These are phyloP conservation scores for Bombylius discolor DNA, from an alignment of 2,888 invertebrate species.

Conservation along the genomic window DNA sequence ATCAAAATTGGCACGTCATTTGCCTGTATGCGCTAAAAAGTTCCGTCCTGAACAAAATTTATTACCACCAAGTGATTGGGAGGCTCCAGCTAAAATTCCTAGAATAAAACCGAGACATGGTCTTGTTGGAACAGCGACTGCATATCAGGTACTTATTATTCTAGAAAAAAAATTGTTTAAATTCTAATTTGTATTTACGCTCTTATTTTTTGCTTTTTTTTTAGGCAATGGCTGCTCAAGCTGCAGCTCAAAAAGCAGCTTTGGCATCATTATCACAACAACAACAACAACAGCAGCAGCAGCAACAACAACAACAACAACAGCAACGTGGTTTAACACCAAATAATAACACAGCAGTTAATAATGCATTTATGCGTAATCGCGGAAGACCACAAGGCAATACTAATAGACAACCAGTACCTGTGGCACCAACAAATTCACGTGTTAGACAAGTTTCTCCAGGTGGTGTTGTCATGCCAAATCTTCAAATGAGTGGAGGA, in stretches of 20 bases:
- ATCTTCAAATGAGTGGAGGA: slow-evolving; percentile 31
- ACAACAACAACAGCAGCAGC: slow-evolving; percentile 26
- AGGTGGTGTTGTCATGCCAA: slow-evolving; percentile 28
- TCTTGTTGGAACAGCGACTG: slow-evolving; percentile 36
- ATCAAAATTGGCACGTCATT: slow-evolving; percentile 77
- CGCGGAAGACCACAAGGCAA: slow-evolving; percentile 25
- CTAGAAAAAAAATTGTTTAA: neutral
- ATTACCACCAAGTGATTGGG: slow-evolving; percentile 80
- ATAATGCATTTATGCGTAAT: slow-evolving; percentile 20
- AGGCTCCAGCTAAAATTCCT: slow-evolving; percentile 87
- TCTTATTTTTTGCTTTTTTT: neutral
- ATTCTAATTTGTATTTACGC: neutral
- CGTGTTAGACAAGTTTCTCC: neutral
- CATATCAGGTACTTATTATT: slow-evolving; percentile 32
- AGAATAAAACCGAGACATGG: slow-evolving; percentile 38
- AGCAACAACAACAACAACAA: slow-evolving; percentile 1
- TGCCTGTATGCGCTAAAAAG: slow-evolving; percentile 75
- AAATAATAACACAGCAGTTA: slow-evolving; percentile 10
- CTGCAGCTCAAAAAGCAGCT: slow-evolving; percentile 35
- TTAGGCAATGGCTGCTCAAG: slow-evolving; percentile 37
- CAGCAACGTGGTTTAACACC: neutral
- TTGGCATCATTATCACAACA: slow-evolving; percentile 30
- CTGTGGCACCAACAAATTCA: slow-evolving; percentile 22
- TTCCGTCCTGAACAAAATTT: slow-evolving; percentile 78
- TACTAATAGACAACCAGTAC: slow-evolving; percentile 18